Evolutionary conservation across 1,140 invertebrate genomes (phyloP).

Genomic region (Drosophila obscura): DNA sequence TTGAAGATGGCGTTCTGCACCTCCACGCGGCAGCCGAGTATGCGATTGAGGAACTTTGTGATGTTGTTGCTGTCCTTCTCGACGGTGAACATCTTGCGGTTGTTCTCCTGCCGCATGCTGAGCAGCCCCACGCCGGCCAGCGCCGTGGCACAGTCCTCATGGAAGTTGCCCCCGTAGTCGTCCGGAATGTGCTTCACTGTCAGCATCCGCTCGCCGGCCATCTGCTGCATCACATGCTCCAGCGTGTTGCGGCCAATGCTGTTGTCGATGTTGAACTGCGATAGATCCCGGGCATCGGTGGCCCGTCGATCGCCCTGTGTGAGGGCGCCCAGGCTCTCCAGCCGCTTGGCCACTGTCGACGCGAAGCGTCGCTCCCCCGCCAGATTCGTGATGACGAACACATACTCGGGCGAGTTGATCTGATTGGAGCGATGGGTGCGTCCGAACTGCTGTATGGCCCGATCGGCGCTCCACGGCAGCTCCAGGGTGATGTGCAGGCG

Average conservation of each 20-base stretch:
- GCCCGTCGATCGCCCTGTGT: constrained; percentile 98
- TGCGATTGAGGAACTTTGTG: constrained; percentile 98
- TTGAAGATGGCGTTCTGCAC: constrained; percentile 98
- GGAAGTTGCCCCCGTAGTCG: constrained; percentile 94
- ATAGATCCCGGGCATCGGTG: constrained; percentile 97
- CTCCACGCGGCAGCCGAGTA: constrained; percentile 98
- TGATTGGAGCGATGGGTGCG: constrained; percentile 90
- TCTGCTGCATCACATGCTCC: constrained; percentile 95
- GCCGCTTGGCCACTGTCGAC: constrained; percentile 96
- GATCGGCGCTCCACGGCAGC: constrained; percentile 99
- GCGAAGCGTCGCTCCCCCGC: constrained; percentile 98
- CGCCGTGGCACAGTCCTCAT: constrained; percentile 94
- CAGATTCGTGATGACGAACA: constrained; percentile 99
- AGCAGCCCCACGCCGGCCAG: constrained; percentile 96
- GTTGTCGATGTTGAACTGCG: constrained; percentile 99
- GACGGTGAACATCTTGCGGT: constrained; percentile 88
- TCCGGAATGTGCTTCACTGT: constrained; percentile 19
- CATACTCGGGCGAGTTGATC: constrained; percentile 98
- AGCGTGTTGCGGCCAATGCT: constrained; percentile 96
- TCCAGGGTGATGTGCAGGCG: constrained; percentile 99
- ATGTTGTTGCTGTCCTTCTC: constrained; percentile 99
- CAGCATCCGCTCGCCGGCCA: constrained; percentile 88
- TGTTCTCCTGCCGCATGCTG: constrained; percentile 91
- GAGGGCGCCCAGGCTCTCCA: constrained; percentile 97
- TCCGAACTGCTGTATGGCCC: constrained; percentile 99